These are phyloP conservation scores for Zeugodacus cucurbitae DNA, from an alignment of 1,140 invertebrate species.

Conservation along the genomic window DNA sequence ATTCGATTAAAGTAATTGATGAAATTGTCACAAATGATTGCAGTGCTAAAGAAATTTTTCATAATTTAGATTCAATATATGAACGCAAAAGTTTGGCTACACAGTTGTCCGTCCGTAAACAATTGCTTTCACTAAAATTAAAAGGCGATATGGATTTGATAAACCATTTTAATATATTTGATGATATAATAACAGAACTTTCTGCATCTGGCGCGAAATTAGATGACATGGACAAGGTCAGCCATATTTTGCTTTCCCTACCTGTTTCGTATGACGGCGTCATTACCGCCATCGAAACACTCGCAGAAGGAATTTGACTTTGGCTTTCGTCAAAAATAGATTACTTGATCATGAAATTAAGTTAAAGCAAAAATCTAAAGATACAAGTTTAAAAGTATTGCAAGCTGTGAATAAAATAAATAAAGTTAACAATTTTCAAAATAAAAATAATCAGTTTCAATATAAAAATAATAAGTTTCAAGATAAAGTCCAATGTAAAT, in stretches of 20 bases:
- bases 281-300: constrained; percentile 65
- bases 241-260: constrained; percentile 52
- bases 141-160: constrained; percentile 55
- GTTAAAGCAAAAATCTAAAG: constrained; percentile 24
- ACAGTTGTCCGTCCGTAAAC: constrained; percentile 61
- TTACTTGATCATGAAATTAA: constrained; percentile 65
- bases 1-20: too few species aligned
- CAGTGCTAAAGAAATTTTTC: constrained; percentile 59
- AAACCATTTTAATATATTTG: constrained; percentile 63
- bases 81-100: constrained; percentile 64
- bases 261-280: constrained; percentile 59
- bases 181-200: constrained; percentile 62
- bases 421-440: not conserved
- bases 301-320: constrained; percentile 59
- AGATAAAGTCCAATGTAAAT: constrained; percentile 35
- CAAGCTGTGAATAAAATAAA: constrained; percentile 40
- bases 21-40: constrained; percentile 54
- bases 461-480: constrained; percentile 39
- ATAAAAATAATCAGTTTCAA: not conserved
- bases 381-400: constrained; percentile 53
- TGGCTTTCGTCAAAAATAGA: constrained; percentile 63
- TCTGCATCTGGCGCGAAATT: constrained; percentile 62
- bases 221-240: constrained; percentile 41
- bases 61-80: constrained; percentile 61
- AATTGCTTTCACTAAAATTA: constrained; percentile 61